These are phyloP conservation scores for Petrocephalus schoutedeni DNA, from an alignment of 2,797 vertebrate genomes.

Conservation along the genomic window DNA sequence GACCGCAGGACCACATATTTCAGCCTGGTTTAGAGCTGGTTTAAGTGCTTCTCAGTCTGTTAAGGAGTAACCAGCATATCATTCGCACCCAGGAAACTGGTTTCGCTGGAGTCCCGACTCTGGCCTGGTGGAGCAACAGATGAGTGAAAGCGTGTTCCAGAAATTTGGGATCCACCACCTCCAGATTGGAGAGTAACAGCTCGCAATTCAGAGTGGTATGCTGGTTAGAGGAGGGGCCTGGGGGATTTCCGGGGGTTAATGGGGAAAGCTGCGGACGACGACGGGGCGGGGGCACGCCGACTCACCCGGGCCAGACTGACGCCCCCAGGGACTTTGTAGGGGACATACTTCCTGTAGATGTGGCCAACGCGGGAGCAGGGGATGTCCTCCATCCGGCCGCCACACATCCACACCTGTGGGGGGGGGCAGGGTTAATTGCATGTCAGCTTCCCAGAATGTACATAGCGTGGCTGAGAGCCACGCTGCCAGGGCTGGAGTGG, in stretches of 20 bases:
- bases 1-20: not conserved
- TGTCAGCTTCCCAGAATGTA: constrained; percentile 25
- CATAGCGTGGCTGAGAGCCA: not conserved
- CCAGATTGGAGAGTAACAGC: not conserved
- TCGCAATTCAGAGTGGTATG: not conserved
- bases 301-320: constrained; percentile 85
- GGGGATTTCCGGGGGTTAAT: not conserved
- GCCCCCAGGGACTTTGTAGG: constrained; percentile 90
- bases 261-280: not conserved
- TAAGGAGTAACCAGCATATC: not conserved
- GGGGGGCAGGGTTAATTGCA: not conserved
- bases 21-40: not conserved
- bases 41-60: constrained; percentile 4
- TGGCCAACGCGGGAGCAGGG: constrained; percentile 96
- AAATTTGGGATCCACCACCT: not conserved
- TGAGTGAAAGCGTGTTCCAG: not conserved
- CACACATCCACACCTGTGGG: constrained; percentile 95
- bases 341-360: constrained; percentile 95
- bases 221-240: not conserved
- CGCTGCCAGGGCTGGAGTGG: not conserved
- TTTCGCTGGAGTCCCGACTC: not conserved
- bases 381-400: constrained; percentile 93
- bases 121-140: not conserved
- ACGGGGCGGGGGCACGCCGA: not conserved
- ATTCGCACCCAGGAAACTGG: not conserved